A percentile compares a stretch with the other conserved stretches of the same genome.
These are phyloP conservation scores for Pampus argenteus DNA, from an alignment of 2,797 vertebrate genomes.

Conservation along the genomic window DNA sequence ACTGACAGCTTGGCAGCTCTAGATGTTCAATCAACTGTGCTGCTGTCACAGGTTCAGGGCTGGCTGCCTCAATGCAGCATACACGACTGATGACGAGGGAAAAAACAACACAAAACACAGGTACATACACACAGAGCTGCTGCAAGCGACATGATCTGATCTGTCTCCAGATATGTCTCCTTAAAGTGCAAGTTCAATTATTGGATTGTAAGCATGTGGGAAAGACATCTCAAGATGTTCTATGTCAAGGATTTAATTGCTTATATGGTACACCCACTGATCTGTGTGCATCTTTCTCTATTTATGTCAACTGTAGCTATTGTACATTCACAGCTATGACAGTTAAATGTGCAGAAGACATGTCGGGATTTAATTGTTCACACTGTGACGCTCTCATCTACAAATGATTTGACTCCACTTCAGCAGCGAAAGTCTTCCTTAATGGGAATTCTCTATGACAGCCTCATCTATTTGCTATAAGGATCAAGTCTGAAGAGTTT, in stretches of 20 bases:
- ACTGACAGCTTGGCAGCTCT: slow-evolving; percentile 69
- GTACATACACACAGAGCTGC: slow-evolving; percentile 15
- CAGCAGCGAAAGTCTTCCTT: slow-evolving; percentile 32
- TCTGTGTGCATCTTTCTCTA: neutral
- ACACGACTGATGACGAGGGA: slow-evolving; percentile 31
- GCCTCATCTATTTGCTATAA: slow-evolving; percentile 25
- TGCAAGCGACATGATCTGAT: slow-evolving; percentile 48
- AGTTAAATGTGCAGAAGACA: slow-evolving; percentile 51
- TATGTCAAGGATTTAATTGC: slow-evolving; percentile 71
- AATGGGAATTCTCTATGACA: slow-evolving; percentile 31
- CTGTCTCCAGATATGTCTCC: slow-evolving; percentile 48
- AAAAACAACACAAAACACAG: neutral
- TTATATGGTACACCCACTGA: slow-evolving; percentile 50
- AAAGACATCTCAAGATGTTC: slow-evolving; percentile 65
- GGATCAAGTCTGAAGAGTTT: slow-evolving; percentile 17
- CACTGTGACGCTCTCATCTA: slow-evolving; percentile 46
- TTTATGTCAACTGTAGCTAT: slow-evolving; percentile 34
- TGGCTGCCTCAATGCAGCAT: slow-evolving; percentile 55
- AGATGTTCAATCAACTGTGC: slow-evolving; percentile 71
- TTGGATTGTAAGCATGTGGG: slow-evolving; percentile 60
- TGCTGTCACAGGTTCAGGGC: slow-evolving; percentile 75
- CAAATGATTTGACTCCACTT: slow-evolving; percentile 56
- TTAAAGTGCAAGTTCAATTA: slow-evolving; percentile 59
- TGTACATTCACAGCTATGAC: slow-evolving; percentile 41
- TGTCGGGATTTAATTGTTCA: slow-evolving; percentile 61